A percentile compares a stretch with the other conserved stretches of the same genome.
Conservation (phyloP, 1,140 invertebrate species). For the Linepithema humile region DNA sequence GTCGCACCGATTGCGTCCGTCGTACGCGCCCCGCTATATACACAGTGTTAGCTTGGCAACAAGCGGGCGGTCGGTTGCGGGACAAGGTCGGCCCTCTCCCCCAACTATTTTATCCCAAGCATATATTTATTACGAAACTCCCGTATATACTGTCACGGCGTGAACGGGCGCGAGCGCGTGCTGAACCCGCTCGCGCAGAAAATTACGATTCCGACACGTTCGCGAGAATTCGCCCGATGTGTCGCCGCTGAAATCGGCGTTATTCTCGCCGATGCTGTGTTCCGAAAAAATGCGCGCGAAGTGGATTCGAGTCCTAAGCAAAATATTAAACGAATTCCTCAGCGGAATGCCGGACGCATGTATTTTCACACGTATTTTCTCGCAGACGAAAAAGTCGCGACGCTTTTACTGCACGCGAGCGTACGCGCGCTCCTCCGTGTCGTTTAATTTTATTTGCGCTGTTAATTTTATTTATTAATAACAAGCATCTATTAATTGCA, state of each 20-base stretch:
- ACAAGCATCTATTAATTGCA: slow-evolving; percentile 25
- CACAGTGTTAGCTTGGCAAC: slow-evolving; percentile 82
- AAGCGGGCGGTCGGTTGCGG: slow-evolving; percentile 80
- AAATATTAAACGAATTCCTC: not conserved
- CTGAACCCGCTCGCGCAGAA: not conserved
- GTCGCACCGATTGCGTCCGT: slow-evolving; percentile 46
- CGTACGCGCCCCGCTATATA: slow-evolving; percentile 73
- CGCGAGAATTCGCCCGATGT: not conserved
- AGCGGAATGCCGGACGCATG: no score
- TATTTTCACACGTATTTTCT: no score
- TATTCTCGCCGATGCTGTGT: not conserved
- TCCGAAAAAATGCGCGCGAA: not conserved
- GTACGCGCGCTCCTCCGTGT: no score
- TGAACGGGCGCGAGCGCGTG: slow-evolving; percentile 51
- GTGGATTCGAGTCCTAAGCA: not conserved
- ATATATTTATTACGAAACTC: slow-evolving; percentile 82
- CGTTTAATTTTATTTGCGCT: no score
- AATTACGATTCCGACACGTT: slow-evolving; percentile 25
- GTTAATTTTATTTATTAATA: slow-evolving; percentile 44
- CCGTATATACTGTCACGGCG: slow-evolving; percentile 61
- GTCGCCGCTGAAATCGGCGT: not conserved
- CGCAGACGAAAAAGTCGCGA: no score
- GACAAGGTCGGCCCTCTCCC: slow-evolving; percentile 81
- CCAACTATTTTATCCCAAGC: slow-evolving; percentile 79
- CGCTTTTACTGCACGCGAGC: no score